These are phyloP conservation scores for Phalacrocorax brasilianus DNA, from an alignment of 2,113 vertebrate genomes.

Conservation along the genomic window DNA sequence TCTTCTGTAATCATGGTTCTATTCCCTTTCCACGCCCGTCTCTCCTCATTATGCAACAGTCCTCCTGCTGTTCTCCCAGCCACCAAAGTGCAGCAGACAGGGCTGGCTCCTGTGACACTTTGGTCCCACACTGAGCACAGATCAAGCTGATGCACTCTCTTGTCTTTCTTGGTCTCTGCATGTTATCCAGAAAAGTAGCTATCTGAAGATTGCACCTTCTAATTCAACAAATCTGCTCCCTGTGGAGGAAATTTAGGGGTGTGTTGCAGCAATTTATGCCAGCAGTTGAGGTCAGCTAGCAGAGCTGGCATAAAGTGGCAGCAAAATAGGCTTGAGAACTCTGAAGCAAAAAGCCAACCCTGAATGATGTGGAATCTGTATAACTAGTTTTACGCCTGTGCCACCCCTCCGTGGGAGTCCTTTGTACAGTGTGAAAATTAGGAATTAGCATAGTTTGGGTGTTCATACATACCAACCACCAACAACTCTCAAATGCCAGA, in stretches of 20 bases:
- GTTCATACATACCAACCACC: rapidly evolving
- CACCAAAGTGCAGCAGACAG: neutral
- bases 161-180: neutral
- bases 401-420: neutral
- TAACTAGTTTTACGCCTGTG: neutral
- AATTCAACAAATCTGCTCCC: constrained; percentile 9
- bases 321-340: neutral
- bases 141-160: neutral
- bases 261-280: neutral
- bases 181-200: neutral
- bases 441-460: neutral
- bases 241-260: neutral
- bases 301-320: neutral
- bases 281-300: neutral
- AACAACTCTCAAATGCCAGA: neutral
- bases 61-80: neutral
- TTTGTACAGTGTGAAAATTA: neutral
- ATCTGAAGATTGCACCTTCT: neutral
- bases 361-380: neutral
- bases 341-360: neutral
- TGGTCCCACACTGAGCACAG: neutral
- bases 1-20: neutral
- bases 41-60: neutral
- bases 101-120: neutral
- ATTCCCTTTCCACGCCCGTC: neutral